Conservation (phyloP, 1,140 invertebrate genomes). For the Drosophila obscura region DNA sequence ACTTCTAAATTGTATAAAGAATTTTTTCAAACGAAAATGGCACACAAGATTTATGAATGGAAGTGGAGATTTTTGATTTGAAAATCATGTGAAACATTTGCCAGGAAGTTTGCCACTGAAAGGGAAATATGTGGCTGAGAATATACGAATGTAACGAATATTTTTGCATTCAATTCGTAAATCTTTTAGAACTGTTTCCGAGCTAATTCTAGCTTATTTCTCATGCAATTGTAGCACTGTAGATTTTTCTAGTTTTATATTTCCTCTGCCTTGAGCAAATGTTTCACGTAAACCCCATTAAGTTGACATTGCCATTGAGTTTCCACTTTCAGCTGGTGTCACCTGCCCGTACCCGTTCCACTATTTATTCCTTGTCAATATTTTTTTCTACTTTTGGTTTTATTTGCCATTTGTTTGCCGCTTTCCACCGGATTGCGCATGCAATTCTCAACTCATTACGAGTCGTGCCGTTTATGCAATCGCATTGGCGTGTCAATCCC, state of each 20-base stretch:
- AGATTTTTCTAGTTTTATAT: neutral
- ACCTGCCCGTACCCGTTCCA: constrained; percentile 16
- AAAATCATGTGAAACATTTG: constrained; percentile 31
- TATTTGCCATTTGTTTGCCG: constrained; percentile 15
- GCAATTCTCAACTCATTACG: constrained; percentile 31
- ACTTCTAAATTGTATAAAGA: constrained; percentile 67
- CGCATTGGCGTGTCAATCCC: constrained; percentile 50
- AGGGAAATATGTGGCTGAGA: neutral
- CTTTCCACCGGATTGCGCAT: constrained; percentile 40
- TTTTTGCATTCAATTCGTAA: too few species aligned
- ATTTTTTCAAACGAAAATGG: constrained; percentile 24
- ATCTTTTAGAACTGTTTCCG: too few species aligned
- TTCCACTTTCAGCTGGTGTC: constrained; percentile 21
- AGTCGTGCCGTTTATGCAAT: constrained; percentile 35
- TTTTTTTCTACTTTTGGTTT: constrained; percentile 6
- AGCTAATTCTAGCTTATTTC: too few species aligned
- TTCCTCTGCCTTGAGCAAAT: too few species aligned
- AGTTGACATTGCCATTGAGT: constrained; percentile 25
- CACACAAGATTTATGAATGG: constrained; percentile 56
- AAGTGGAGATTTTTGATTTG: constrained; percentile 12
- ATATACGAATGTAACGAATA: too few species aligned
- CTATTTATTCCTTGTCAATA: constrained; percentile 42
- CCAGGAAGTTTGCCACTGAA: constrained; percentile 17
- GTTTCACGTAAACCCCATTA: neutral
- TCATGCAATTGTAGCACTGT: too few species aligned